Conservation (phyloP, 2,888 invertebrate genomes). For the Uropetala carovei region DNA sequence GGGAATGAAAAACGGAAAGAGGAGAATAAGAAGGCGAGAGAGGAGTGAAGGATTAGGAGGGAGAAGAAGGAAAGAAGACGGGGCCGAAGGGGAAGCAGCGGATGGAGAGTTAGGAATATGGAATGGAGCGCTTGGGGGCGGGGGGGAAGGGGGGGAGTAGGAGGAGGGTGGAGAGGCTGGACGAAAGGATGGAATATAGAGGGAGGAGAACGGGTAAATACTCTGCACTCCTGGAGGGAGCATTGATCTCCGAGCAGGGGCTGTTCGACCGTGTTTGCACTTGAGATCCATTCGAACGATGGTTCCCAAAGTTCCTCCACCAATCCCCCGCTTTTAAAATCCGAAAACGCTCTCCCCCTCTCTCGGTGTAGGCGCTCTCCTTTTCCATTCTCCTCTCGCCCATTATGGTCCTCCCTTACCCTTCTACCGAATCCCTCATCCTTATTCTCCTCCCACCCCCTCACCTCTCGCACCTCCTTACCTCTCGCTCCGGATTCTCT, state of each 20-base stretch:
- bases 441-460: background rate
- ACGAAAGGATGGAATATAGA: background rate
- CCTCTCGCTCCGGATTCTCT: background rate
- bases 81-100: background rate
- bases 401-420: background rate
- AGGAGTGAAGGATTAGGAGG: background rate
- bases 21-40: background rate
- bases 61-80: background rate
- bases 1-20: background rate
- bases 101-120: background rate
- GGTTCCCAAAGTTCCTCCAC: constrained; percentile 57
- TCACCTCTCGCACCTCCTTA: background rate
- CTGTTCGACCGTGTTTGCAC: constrained; percentile 60
- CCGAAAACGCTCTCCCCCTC: constrained; percentile 38
- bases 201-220: background rate
- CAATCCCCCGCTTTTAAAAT: constrained; percentile 60
- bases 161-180: background rate
- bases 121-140: background rate
- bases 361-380: background rate
- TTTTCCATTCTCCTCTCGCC: background rate
- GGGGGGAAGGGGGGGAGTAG: background rate
- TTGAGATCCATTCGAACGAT: constrained; percentile 64
- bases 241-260: constrained; percentile 47
- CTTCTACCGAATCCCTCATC: background rate
- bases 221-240: constrained; percentile 20